Percentiles rank a stretch among this genome's conserved stretches.
phyloP scores from a whole-genome alignment of 2,888 invertebrate species.

The Aricia artaxerxes region DNA sequence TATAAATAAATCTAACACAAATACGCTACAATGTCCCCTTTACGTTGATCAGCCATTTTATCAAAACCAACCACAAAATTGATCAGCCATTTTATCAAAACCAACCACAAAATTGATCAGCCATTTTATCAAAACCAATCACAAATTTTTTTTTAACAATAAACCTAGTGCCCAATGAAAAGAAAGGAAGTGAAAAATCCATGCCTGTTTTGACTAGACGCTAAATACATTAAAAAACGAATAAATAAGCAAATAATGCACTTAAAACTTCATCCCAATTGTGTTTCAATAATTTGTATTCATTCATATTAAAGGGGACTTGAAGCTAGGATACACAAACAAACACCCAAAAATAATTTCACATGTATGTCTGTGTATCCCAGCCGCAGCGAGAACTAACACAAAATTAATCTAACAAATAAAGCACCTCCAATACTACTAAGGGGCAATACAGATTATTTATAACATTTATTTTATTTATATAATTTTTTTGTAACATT shows the following conservation, averaged over 20 bases:
- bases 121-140: not conserved
- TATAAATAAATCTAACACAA: constrained; percentile 20
- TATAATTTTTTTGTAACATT: constrained; percentile 58
- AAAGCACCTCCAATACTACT: constrained; percentile 55
- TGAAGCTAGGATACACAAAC: not conserved
- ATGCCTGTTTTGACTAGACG: not conserved
- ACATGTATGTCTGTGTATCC: not conserved
- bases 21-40: constrained; percentile 8
- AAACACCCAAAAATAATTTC: not conserved
- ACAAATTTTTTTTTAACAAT: not conserved
- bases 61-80: not conserved
- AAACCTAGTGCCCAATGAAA: not conserved
- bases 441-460: constrained; percentile 47
- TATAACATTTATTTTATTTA: constrained; percentile 49
- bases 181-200: not conserved
- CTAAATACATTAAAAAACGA: not conserved
- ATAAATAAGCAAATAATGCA: not conserved
- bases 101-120: not conserved
- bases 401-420: constrained; percentile 50
- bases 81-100: too few species aligned
- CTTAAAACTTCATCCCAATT: not conserved
- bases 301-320: not conserved
- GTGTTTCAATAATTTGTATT: not conserved
- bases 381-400: not conserved
- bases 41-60: not conserved